A percentile compares a stretch with the other conserved stretches of the same genome.
Conservation (phyloP, 2,797 vertebrate genomes). For the Chelon auratus region DNA sequence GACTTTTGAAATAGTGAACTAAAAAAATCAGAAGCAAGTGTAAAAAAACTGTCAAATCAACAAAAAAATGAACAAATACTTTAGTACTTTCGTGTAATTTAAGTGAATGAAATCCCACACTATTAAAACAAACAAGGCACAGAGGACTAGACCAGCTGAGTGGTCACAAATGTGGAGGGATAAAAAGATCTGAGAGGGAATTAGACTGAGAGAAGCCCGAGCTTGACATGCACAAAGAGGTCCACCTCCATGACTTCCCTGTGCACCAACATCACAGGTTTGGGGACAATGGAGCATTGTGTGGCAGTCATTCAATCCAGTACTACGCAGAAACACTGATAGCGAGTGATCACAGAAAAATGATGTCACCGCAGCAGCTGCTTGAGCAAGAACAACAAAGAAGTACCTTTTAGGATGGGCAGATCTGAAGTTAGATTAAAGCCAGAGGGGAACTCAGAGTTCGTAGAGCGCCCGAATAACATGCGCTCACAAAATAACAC, state of each 20-base stretch:
- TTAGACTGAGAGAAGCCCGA: conserved; percentile 42
- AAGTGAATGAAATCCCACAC: neutral
- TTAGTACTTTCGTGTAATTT: neutral
- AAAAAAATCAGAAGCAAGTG: neutral
- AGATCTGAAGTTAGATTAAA: conserved; percentile 73
- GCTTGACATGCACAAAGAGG: conserved; percentile 65
- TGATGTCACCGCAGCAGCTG: conserved; percentile 84
- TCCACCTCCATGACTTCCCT: conserved; percentile 64
- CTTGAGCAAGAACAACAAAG: conserved; percentile 79
- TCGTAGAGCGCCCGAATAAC: conserved; percentile 49
- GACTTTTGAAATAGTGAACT: neutral
- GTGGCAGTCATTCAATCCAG: conserved; percentile 80
- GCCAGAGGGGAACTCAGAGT: conserved; percentile 53
- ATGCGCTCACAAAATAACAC: conserved; percentile 26
- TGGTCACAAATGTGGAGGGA: conserved; percentile 60
- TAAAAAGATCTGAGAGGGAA: conserved; percentile 57
- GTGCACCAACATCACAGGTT: conserved; percentile 78
- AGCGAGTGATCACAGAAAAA: conserved; percentile 81
- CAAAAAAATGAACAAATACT: neutral
- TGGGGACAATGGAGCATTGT: conserved; percentile 82
- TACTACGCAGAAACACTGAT: conserved; percentile 69
- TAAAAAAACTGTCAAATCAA: neutral
- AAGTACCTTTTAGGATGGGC: conserved; percentile 66
- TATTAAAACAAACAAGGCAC: conserved; percentile 20
- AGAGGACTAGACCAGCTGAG: conserved; percentile 16